Percentiles rank a stretch among this genome's conserved stretches.
phyloP scores from a whole-genome alignment of 1,140 invertebrate genomes.

The Lerema accius region DNA sequence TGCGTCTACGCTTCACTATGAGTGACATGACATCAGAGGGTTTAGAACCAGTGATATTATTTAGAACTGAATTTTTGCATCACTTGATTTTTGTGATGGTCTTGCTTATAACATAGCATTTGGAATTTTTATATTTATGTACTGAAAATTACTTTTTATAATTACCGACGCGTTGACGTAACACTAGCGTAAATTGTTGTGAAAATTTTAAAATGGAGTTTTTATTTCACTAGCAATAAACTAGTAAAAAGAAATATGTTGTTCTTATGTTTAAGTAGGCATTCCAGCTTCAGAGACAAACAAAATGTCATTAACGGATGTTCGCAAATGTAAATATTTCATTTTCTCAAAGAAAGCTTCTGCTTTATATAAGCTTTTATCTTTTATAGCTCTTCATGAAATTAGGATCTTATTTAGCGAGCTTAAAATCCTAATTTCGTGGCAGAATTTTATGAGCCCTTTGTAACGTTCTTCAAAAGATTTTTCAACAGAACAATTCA shows the following conservation, averaged over 20 bases:
- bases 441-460: conserved; percentile 11
- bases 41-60: too few relatives aligned
- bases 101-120: too few relatives aligned
- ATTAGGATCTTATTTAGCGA: conserved; percentile 20
- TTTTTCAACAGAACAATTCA: conserved; percentile 4
- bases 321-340: conserved; percentile 10
- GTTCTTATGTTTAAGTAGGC: neutral
- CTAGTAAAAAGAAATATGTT: too few relatives aligned
- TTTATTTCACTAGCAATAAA: too few relatives aligned
- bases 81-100: too few relatives aligned
- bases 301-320: conserved; percentile 16
- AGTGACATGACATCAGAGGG: too few relatives aligned
- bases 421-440: conserved; percentile 25
- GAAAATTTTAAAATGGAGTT: too few relatives aligned
- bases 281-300: conserved; percentile 22
- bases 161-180: too few relatives aligned
- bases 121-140: too few relatives aligned
- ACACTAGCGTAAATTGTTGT: too few relatives aligned
- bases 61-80: too few relatives aligned
- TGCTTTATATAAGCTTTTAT: conserved; percentile 21
- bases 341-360: conserved; percentile 18
- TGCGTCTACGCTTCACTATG: conserved; percentile 3
- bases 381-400: conserved; percentile 17
- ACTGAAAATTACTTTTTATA: too few relatives aligned
- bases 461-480: neutral